Evolutionary conservation across 2,113 vertebrate genomes (phyloP).

Genomic region (Corvus moneduloides): DNA sequence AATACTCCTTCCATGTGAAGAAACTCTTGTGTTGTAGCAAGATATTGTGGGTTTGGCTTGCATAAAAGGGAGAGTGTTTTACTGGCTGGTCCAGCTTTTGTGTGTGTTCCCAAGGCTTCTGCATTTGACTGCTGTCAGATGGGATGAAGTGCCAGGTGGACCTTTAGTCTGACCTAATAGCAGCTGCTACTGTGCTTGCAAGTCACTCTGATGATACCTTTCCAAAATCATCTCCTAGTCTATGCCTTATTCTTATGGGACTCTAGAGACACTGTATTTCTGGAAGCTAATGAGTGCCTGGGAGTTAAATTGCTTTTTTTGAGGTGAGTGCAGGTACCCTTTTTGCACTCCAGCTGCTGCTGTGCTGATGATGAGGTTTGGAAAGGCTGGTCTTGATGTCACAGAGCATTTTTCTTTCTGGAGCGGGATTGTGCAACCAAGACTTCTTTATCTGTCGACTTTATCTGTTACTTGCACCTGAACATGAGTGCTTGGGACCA

Average conservation of each 20-base stretch:
- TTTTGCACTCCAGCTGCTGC: neutral
- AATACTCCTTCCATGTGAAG: neutral
- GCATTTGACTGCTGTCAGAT: neutral
- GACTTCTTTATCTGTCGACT: neutral
- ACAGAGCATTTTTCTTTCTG: neutral
- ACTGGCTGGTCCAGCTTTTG: neutral
- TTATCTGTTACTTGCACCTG: neutral
- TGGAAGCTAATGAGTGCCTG: neutral
- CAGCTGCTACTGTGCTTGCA: neutral
- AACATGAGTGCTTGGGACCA: neutral
- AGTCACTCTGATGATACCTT: neutral
- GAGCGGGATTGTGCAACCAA: neutral
- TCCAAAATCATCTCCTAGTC: neutral
- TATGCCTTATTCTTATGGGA: neutral
- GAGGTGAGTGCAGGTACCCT: neutral
- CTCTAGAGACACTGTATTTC: neutral
- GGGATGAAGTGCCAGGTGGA: neutral
- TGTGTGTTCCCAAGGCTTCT: neutral
- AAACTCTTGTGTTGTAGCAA: neutral
- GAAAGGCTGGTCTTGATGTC: neutral
- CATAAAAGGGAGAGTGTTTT: accelerated
- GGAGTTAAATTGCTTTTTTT: neutral
- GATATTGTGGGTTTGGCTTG: neutral
- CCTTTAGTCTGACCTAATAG: neutral
- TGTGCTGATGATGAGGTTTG: neutral